A percentile compares a stretch with the other conserved stretches of the same genome.
Evolutionary conservation across 2,888 invertebrate genomes (phyloP).

Genomic region (Ornithoptera alexandrae): DNA sequence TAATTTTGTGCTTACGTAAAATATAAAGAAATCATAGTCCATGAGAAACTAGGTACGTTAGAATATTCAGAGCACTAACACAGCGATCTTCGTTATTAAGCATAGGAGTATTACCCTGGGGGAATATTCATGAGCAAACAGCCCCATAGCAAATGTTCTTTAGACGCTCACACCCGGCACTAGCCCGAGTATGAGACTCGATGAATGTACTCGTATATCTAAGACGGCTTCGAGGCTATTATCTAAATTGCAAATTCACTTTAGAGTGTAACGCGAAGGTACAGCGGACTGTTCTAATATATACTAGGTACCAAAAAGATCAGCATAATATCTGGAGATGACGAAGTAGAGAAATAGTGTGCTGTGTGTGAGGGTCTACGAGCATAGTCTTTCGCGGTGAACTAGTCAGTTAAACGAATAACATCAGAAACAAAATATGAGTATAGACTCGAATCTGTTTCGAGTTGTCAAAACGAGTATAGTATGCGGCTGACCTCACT

Average conservation of each 20-base stretch:
- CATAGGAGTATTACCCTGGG: slow-evolving; percentile 24
- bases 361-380: too few species aligned
- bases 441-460: too few species aligned
- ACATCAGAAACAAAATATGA: too few species aligned
- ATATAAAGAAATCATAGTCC: background rate
- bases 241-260: slow-evolving; percentile 18
- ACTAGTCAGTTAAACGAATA: too few species aligned
- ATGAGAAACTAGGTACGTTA: background rate
- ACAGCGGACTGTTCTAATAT: background rate
- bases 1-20: too few species aligned
- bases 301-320: too few species aligned
- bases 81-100: slow-evolving; percentile 23
- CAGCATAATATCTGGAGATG: too few species aligned
- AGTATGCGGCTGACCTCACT: too few species aligned
- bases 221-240: slow-evolving; percentile 19
- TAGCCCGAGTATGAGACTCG: slow-evolving; percentile 27
- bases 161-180: slow-evolving; percentile 31
- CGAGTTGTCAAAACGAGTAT: too few species aligned
- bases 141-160: slow-evolving; percentile 34
- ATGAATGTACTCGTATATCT: slow-evolving; percentile 23
- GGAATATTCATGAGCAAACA: slow-evolving; percentile 41
- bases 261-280: background rate
- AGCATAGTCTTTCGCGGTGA: too few species aligned
- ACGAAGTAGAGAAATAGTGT: too few species aligned
- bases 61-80: slow-evolving; percentile 10